phyloP scores from a whole-genome alignment of 2,113 vertebrate species.

The Vulpes vulpes region DNA sequence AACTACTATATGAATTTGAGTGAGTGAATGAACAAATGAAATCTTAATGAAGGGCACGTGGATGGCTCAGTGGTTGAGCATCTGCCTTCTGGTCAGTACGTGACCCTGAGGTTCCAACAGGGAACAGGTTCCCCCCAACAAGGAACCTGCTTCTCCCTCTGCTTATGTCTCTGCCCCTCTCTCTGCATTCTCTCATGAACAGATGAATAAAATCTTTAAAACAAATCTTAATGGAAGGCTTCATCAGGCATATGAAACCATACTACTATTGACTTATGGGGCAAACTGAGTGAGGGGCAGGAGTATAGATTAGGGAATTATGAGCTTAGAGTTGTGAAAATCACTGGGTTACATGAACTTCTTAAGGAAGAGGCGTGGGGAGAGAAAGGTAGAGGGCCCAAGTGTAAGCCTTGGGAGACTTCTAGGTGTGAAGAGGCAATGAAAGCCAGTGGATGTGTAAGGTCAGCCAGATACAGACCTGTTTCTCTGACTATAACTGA shows the following conservation, averaged over 20 bases:
- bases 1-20: not conserved
- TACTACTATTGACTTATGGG: not conserved
- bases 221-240: not conserved
- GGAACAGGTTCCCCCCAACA: no score
- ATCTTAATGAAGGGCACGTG: not conserved
- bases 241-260: not conserved
- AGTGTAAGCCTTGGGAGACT: not conserved
- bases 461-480: not conserved
- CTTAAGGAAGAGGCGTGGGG: not conserved
- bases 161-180: no score
- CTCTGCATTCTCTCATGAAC: no score
- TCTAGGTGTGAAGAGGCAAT: not conserved
- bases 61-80: no score
- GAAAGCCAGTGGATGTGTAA: not conserved
- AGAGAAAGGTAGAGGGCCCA: not conserved
- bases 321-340: not conserved
- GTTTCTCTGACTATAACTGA: not conserved
- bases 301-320: not conserved
- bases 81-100: no score
- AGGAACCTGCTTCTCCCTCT: no score
- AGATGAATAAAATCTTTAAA: no score
- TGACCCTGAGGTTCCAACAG: no score
- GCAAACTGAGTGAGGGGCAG: not conserved
- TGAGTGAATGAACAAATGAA: not conserved
- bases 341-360: not conserved